Conservation (phyloP, 2,888 invertebrate genomes). For the Brachyptera risi region DNA sequence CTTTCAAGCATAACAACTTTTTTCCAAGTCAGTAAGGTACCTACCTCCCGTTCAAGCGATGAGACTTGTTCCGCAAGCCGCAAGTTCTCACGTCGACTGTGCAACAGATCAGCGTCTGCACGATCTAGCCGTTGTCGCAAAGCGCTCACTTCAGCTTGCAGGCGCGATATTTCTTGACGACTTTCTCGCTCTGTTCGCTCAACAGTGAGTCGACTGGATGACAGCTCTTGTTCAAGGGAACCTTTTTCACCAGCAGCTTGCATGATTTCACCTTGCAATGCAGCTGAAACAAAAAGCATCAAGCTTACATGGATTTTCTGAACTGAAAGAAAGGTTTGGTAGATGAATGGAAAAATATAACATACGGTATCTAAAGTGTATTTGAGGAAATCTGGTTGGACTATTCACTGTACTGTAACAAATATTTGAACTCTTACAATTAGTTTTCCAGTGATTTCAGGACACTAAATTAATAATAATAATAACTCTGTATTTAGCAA, state of each 20-base stretch:
- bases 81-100: conserved; percentile 74
- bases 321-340: too few relatives aligned
- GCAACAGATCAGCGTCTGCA: conserved; percentile 74
- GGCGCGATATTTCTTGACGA: conserved; percentile 68
- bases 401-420: too few relatives aligned
- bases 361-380: too few relatives aligned
- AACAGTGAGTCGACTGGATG: conserved; percentile 56
- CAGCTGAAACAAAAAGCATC: conserved; percentile 49
- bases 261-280: conserved; percentile 71
- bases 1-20: too few relatives aligned
- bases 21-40: too few relatives aligned
- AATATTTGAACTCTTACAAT: too few relatives aligned
- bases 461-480: too few relatives aligned
- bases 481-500: too few relatives aligned
- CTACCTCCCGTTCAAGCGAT: conserved; percentile 75
- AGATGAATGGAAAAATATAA: too few relatives aligned
- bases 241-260: conserved; percentile 74
- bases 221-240: conserved; percentile 74
- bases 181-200: conserved; percentile 72
- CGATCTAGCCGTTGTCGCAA: conserved; percentile 72
- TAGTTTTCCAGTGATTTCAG: too few relatives aligned
- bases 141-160: conserved; percentile 70
- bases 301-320: too few relatives aligned
- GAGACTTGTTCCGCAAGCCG: conserved; percentile 74
- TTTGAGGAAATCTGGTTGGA: too few relatives aligned